Evolutionary conservation across 2,797 vertebrate genomes (phyloP), one percentile per base, ranked within the genome.

Genomic region (Scarus forsteni): DNA sequence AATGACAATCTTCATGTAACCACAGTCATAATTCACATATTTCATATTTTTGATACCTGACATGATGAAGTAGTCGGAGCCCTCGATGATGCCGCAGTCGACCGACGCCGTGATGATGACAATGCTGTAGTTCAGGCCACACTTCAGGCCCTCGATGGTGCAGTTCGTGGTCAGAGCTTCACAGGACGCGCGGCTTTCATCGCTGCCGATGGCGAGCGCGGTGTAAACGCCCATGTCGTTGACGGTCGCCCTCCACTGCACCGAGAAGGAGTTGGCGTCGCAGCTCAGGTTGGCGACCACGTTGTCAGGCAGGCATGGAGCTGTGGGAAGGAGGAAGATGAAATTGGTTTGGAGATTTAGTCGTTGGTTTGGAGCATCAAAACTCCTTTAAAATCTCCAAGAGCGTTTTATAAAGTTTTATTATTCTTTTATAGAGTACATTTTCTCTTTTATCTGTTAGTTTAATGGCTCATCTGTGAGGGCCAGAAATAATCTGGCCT

Each of bases 81-180:
- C 90, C 2, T 77, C 3, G 7, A 94, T 90, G 60, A 53, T 56
- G 6, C 77, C 84, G 13, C 94, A 95, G 44, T 85, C 15, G 3
- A 89, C 8, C 1, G 80, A 80, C 1, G 89, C 61, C 1, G 91
- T 85, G 0, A 89, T 94, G 57, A 95, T 87, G 0, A 89, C 89
- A 3, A 95, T 77, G 70, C 87, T 84, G 80, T 96, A 96, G 19
- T 49, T 80, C 52, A 90, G 65, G 65, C 95, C 95, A 55, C 95
- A 95, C 48, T 50, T 76, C 16, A 96, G 78, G 66, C 42, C 70
- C 10, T 4, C 4, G 70, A 96, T 92, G 66, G 70, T 72, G 81
- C 95, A 95, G 44, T 77, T 64, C 3, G 90, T 90, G 59, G 11
- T 53, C 0, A 15, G 15, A 36, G 91, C 78, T 70, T 81, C 10